These are phyloP conservation scores for Ditylenchus dipsaci DNA, from an alignment of 1,140 invertebrate genomes.

Conservation along the genomic window DNA sequence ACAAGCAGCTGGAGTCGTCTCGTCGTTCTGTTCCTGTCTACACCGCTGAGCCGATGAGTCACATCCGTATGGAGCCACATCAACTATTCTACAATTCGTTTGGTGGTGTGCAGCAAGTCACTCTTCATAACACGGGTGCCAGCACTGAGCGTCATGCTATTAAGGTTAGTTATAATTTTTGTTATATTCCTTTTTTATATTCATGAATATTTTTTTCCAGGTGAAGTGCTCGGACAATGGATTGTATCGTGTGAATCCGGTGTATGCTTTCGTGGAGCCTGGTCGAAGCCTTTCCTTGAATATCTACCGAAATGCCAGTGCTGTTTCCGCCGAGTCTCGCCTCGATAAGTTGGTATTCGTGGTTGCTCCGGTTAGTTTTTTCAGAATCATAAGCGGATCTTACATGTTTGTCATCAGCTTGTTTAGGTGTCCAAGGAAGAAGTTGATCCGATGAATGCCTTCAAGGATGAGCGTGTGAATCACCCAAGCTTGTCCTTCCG, in stretches of 20 bases:
- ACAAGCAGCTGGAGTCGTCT: too few relatives aligned
- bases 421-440: not conserved
- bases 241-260: slow-evolving; percentile 18
- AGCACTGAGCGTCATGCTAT: slow-evolving; percentile 13
- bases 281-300: slow-evolving; percentile 23
- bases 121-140: slow-evolving; percentile 1
- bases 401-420: not conserved
- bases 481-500: not conserved
- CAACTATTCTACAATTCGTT: not conserved
- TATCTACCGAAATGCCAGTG: slow-evolving; percentile 21
- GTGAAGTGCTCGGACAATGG: slow-evolving; percentile 18
- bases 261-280: slow-evolving; percentile 16
- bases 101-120: slow-evolving; percentile 7
- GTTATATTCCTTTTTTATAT: too few relatives aligned
- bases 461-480: not conserved
- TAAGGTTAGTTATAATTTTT: not conserved
- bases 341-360: not conserved
- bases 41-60: too few relatives aligned
- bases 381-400: too few relatives aligned
- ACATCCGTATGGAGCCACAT: not conserved
- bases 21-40: too few relatives aligned
- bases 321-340: not conserved
- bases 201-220: too few relatives aligned
- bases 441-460: not conserved
- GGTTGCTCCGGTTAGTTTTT: not conserved